Evolutionary conservation across 2,888 invertebrate genomes (phyloP).

Genomic region (Drosophila gaucha): DNA sequence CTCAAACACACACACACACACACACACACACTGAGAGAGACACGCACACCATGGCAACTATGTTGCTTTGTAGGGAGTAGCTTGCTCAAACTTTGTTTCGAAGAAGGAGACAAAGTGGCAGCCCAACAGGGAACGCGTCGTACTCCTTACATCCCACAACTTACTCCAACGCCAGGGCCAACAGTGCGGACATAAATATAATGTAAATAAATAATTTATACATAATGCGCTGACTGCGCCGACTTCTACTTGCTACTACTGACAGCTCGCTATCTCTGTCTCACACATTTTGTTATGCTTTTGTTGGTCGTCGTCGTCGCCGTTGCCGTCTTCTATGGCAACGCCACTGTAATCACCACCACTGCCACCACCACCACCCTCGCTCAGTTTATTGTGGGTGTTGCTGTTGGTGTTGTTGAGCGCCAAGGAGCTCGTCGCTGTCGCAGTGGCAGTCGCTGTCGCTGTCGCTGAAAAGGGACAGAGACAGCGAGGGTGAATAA

Average conservation of each 20-base stretch:
- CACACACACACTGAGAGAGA: too few relatives aligned
- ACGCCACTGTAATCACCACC: slow-evolving; percentile 41
- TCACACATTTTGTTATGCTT: slow-evolving; percentile 30
- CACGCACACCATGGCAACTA: slow-evolving; percentile 31
- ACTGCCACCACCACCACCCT: slow-evolving; percentile 16
- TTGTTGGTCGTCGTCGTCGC: slow-evolving; percentile 4
- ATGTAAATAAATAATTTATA: slow-evolving; percentile 80
- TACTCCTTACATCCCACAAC: slow-evolving; percentile 1
- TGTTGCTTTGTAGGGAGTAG: slow-evolving; percentile 17
- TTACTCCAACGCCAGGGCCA: not conserved
- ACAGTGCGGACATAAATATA: slow-evolving; percentile 58
- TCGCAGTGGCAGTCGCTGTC: not conserved
- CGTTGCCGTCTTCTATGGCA: slow-evolving; percentile 41
- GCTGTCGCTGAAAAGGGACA: slow-evolving; percentile 48
- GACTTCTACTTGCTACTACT: slow-evolving; percentile 21
- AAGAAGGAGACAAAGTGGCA: slow-evolving; percentile 55
- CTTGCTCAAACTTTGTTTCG: slow-evolving; percentile 19
- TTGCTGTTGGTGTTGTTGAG: slow-evolving; percentile 35
- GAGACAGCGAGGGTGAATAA: slow-evolving; percentile 44
- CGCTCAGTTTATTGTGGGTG: slow-evolving; percentile 60
- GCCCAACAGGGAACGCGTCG: slow-evolving; percentile 7
- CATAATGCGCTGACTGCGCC: slow-evolving; percentile 67
- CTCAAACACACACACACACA: slow-evolving; percentile 22
- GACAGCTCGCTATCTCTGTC: slow-evolving; percentile 45
- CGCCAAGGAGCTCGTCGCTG: slow-evolving; percentile 13